Base-by-base conservation (phyloP, 1,140 invertebrate genomes). In the Ceratina australensis region DNA sequence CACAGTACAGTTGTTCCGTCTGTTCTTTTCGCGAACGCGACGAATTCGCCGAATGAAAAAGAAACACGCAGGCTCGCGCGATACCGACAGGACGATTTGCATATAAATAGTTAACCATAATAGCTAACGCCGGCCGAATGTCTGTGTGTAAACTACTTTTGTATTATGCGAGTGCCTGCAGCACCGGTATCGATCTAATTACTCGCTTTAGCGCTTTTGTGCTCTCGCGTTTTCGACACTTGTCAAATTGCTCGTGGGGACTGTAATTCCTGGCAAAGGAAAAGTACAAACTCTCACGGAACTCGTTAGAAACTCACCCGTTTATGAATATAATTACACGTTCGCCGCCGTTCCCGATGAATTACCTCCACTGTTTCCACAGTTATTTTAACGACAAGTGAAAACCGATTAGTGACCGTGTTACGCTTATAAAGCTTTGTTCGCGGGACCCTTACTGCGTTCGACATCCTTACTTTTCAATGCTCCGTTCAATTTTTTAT, bases 271-370 rank as follows among this genome's bases (percentile, higher is more conserved):
- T n/a, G 22, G 47, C 26, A 28, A 52, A 47, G 8, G 20, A 28
- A 28, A 60, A 5, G 15, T 54, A 10, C 52, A 33, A 56, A 42
- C 67, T 28, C 72, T 15, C 16, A 0, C 33, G 49, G 24, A 28
- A 67, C 78, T 80, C 72, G 81, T 83, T 81, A 75, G 78, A 72
- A 75, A 28, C 75, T 67, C 81, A 50, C n/a, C 82, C 72, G 79
- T 84, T 85, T 85, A 85, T 79, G 82, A 84, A 79, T 84, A 42
- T 42, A 84, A 85, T 85, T 85, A 84, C 68, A 69, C 79, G 82
- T 85, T 81, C 66, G 76, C 82, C 67, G 71, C 67, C 72, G 52
- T 60, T 81, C 82, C 57, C 82, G 79, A 85, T 85, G 81, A 84
- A 84, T 85, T 81, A 79, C 72, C 63, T 20, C 20, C 20, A 49